Evolutionary conservation across 35 echinoderm and acorn worm genomes (phyloP), one percentile per base, ranked within the genome.

Genomic region (Eucidaris tribuloides): DNA sequence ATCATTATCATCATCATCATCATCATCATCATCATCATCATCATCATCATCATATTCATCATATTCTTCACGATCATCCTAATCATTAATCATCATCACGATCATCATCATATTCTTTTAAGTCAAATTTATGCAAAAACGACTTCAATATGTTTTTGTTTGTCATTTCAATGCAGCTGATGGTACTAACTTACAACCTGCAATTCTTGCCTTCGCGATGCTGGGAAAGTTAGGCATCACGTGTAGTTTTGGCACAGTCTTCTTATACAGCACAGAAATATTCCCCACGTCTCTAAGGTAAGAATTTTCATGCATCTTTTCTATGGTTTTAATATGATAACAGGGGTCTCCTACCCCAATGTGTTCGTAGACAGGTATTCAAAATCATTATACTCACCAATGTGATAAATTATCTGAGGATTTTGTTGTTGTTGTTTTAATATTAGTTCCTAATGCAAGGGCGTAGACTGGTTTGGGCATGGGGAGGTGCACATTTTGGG

Each of bases 161-260:
- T 71, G 5, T 5, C 29, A 44, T 42, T 14, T 52, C 32, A 13
- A 45, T 52, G 2, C 50, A 85, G 83, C 30, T 23, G 83, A 77
- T 25, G 85, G 85, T 2, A 88, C 85, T 23, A 77, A 81, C 25
- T 38, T 80, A 4, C 15, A 42, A 19, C 46, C 62, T 18, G 56
- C 63, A 7, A 68, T 88, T 4, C 52, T 93, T 5, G 62, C 32
- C 4, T 65, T 49, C 9, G 91, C 91, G 19, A 88, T 93, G 91
- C 28, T 93, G 3, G 91, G 91, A 5, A 93, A 93, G 37, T 66
- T 93, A 13, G 85, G 91, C 30, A 93, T 93, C 45, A 93, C 91
- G 4, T 68, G 84, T 44, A 93, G 91, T 39, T 93, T 93, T 57
- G 85, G 85, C 5, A 81, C 70, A 9, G 81, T 86, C 17, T 93